A percentile compares a stretch with the other conserved stretches of the same genome.
Conservation (phyloP, 1,140 invertebrate species). For the Solenopsis invicta region DNA sequence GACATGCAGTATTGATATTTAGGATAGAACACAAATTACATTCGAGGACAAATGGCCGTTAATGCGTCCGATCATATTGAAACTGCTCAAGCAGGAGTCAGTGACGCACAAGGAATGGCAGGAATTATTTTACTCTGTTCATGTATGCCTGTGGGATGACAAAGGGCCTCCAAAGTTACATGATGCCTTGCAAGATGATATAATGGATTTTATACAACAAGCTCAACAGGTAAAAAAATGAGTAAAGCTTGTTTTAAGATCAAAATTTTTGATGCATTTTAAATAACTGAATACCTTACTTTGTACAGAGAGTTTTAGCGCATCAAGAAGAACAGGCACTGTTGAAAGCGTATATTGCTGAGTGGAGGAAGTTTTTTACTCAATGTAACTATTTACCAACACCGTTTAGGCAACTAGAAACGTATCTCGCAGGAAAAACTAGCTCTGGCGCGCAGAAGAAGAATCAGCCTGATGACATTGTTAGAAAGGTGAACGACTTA, state of each 20-base stretch:
- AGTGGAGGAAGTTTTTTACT: slow-evolving; percentile 99
- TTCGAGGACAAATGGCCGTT: slow-evolving; percentile 98
- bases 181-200: slow-evolving; percentile 96
- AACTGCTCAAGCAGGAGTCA: slow-evolving; percentile 96
- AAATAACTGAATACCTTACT: background rate
- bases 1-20: slow-evolving; percentile 33
- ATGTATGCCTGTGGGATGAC: slow-evolving; percentile 99
- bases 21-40: slow-evolving; percentile 88
- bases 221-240: slow-evolving; percentile 91
- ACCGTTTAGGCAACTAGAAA: slow-evolving; percentile 97
- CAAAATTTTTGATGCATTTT: background rate
- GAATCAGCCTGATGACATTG: slow-evolving; percentile 94
- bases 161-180: slow-evolving; percentile 96
- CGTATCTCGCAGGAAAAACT: slow-evolving; percentile 90
- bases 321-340: slow-evolving; percentile 98
- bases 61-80: slow-evolving; percentile 97
- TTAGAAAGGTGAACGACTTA: slow-evolving; percentile 90
- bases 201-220: slow-evolving; percentile 97
- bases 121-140: slow-evolving; percentile 98
- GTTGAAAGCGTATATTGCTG: slow-evolving; percentile 97
- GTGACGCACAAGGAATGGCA: slow-evolving; percentile 99
- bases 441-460: slow-evolving; percentile 90
- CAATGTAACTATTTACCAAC: slow-evolving; percentile 98
- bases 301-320: slow-evolving; percentile 91
- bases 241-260: background rate